Evolutionary conservation across 1,140 invertebrate species (phyloP), one percentile per base, ranked within the genome.

Genomic region (Drosophila novamexicana): DNA sequence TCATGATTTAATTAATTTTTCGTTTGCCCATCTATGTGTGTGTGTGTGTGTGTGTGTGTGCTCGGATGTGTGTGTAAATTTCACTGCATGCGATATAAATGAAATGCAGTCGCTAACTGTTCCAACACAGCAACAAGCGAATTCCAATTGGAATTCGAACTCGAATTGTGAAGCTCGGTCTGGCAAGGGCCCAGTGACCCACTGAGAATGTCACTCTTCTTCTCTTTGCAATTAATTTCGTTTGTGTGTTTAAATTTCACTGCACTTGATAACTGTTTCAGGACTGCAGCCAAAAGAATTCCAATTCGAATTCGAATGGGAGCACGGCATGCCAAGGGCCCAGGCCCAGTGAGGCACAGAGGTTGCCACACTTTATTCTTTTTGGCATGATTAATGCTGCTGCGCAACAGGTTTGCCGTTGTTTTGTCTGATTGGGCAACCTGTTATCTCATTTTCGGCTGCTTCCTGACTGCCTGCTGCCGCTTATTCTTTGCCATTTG

Each of bases 1-100:
- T 81, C 70, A 89, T 89, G 80, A 81, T 84, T 88, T 84, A 84
- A 88, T 89, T 88, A 89, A 88, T 88, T 88, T 54, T 57, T 37
- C 82, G 74, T 82, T 69, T 77, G 63, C 37, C 59, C 14, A 50
- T 7, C 4, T 14, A 22, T 22, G 52, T 39, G 29, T 54, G 40
- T 42, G 14, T 40, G 16, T 54, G 40, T 42, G 14, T 40, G 16
- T 39, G 29, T 74, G 62, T 54, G 56, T 47, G 75, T 45, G 37
- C 61, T 14, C 14, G 49, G 16, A 16, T 42, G 42, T 70, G 68
- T 67, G 75, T 54, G 77, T 78, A 72, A 77, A 85, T 88, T 88
- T 88, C 83, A 88, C 77, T 83, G 74, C 69, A 69, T 57, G 53
- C 72, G 36, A 44, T 80, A 57, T 69, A 68, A 54, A 54, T 66